These are phyloP conservation scores for Arrhamphus sclerolepis DNA, from an alignment of 2,797 vertebrate species.

Conservation along the genomic window DNA sequence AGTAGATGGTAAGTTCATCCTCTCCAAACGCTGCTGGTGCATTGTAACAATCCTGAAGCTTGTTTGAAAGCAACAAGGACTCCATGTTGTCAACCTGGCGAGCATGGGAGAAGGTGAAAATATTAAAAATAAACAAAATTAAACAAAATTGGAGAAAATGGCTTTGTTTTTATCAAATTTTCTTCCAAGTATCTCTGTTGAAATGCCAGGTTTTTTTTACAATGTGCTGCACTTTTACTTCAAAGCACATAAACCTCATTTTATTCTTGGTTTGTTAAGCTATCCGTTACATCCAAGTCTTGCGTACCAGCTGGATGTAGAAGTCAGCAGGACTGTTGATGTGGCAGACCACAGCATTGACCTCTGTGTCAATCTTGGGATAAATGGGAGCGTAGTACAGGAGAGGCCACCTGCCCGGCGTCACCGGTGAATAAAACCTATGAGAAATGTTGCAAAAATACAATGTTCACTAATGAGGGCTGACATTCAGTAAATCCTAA, in stretches of 20 bases:
- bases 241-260: background rate
- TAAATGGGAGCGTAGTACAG: slow-evolving; percentile 65
- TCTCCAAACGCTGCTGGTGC: background rate
- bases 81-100: slow-evolving; percentile 79
- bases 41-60: slow-evolving; percentile 77
- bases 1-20: slow-evolving; percentile 64
- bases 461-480: background rate
- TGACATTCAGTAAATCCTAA: background rate
- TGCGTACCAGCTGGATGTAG: slow-evolving; percentile 78
- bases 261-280: background rate
- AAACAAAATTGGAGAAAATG: too few species aligned
- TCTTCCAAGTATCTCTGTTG: too few species aligned
- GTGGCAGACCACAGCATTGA: slow-evolving; percentile 75
- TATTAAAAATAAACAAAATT: background rate
- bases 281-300: background rate
- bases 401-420: slow-evolving; percentile 31
- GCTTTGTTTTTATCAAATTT: too few species aligned
- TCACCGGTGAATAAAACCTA: slow-evolving; percentile 75
- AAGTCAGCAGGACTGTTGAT: slow-evolving; percentile 78
- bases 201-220: too few species aligned
- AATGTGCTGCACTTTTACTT: too few species aligned
- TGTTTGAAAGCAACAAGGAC: slow-evolving; percentile 68
- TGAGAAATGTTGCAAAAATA: background rate
- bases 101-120: background rate
- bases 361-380: slow-evolving; percentile 57